Evolutionary conservation across 2,113 vertebrate species (phyloP), one percentile per base, ranked within the genome.

Genomic region (Aptenodytes patagonicus): DNA sequence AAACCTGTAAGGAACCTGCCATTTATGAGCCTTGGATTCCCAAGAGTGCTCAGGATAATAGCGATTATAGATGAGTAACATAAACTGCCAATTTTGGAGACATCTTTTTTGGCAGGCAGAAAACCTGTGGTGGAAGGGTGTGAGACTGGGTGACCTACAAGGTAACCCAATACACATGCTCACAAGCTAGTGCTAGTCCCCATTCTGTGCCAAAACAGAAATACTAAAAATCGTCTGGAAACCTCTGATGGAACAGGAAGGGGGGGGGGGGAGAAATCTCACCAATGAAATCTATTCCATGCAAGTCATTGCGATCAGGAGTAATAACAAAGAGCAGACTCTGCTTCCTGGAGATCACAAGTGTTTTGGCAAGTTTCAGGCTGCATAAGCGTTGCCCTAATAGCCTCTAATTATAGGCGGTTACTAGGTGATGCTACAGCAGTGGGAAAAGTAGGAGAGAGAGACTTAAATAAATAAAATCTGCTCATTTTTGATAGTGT

Each of bases 131-230:
- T 54, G 13, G 55, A 82, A 51, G 34, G 24, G 17, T 1, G 7
- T 6, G 13, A 65, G n/a, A 44, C 51, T 29, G 15, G 4, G 17
- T 42, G 34, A 47, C 46, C 40, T 38, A 13, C 31, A 58, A 17
- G 14, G 10, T 34, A 58, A 20, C 20, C 2, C 12, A 70, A 22
- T 11, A 5, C 17, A 42, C 2, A 0, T 10, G 5, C 18, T 88
- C 36, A 46, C 75, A 64, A 19, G 60, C 28, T 44, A 25, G 9
- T 40, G 17, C 34, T 25, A 80, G 31, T 24, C 19, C 17, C 2
- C 3, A 4, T 55, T 24, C 79, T 38, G 31, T 32, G 20, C 54
- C 7, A 1, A 61, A 66, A 51, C 7, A 75, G 32, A 55, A 66
- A n/a, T 13, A 22, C 9, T 24, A 9, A 44, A 66, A 73, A 18